Evolutionary conservation across 30 jellyfish, hydroid and myxozoan genomes (phyloP), one percentile per base, ranked within the genome.

Genomic region (Turritopsis dohrnii): DNA sequence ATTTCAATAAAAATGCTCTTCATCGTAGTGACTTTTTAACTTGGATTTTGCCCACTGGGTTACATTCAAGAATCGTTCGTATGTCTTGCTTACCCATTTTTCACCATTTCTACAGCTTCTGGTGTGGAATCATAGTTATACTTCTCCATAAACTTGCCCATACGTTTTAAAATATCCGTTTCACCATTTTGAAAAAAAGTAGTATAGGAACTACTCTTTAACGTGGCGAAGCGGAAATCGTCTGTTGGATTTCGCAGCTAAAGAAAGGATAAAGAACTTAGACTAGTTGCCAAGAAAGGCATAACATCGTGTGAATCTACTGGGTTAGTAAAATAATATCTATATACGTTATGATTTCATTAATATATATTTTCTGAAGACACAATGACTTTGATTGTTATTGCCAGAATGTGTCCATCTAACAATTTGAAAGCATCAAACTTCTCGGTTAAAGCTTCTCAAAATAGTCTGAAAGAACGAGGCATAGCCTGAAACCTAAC

Each of bases 221-320:
- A 87, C 0, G 93, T 83, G 19, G 94, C 97, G 65, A 90, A 86
- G 52, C 71, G 84, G 85, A 86, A 90, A 16, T 66, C 94, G 25
- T 85, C 71, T 5, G 97, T 86, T 29, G 97, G 97, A 54, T 86
- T 86, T 71, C 66, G 85, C 71, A 90, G 65, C 97, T 90, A 29
- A n/a, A 65, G 41, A 69, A 69, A 41, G 5, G 60, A n/a, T n/a
- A n/a, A n/a, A n/a, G n/a, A n/a, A n/a, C n/a, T n/a, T n/a, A n/a
- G n/a, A n/a, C n/a, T n/a, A n/a, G n/a, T n/a, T n/a, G n/a, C n/a
- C 0, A 72, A 72, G 29, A 72, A 18, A 18, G 18, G 19, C 21
- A 21, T 60, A 23, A 60, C 73, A 60, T 23, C 21, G 22, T 23
- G 21, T 60, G 21, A 60, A 18, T 60, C 73, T 60, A 23, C 73